Conservation (phyloP, 1,140 invertebrate genomes). For the Oreohelix idahoensis region DNA sequence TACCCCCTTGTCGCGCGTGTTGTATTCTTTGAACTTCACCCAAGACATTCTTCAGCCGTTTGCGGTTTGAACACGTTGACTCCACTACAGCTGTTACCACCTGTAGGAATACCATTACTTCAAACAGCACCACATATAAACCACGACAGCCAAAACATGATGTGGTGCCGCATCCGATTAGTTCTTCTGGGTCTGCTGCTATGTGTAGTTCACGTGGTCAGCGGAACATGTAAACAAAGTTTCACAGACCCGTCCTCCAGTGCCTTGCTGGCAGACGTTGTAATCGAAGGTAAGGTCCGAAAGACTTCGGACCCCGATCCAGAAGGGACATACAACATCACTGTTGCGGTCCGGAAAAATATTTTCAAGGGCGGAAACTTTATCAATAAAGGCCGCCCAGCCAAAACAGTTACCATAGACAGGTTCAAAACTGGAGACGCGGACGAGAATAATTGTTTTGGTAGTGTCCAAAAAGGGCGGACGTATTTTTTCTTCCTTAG, state of each 20-base stretch:
- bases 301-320: not conserved
- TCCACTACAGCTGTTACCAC: no score
- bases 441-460: not conserved
- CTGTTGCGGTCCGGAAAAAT: constrained; percentile 36
- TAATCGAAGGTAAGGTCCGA: constrained; percentile 39
- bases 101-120: not conserved
- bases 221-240: constrained; percentile 18
- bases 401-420: constrained; percentile 19
- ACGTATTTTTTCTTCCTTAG: constrained; percentile 26
- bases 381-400: constrained; percentile 3
- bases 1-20: no score
- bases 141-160: not conserved
- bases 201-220: constrained; percentile 19
- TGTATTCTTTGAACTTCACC: no score
- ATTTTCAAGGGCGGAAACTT: constrained; percentile 32
- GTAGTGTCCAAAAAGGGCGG: not conserved
- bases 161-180: constrained; percentile 11
- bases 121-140: not conserved
- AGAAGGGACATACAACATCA: constrained; percentile 34
- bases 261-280: constrained; percentile 41
- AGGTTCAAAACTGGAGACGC: not conserved
- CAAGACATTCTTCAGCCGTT: no score
- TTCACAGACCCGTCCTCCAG: constrained; percentile 39
- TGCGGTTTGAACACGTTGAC: no score
- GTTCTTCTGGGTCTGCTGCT: constrained; percentile 4